These are phyloP conservation scores for Ariolimax columbianus DNA, from an alignment of 2,888 invertebrate genomes.

Conservation along the genomic window DNA sequence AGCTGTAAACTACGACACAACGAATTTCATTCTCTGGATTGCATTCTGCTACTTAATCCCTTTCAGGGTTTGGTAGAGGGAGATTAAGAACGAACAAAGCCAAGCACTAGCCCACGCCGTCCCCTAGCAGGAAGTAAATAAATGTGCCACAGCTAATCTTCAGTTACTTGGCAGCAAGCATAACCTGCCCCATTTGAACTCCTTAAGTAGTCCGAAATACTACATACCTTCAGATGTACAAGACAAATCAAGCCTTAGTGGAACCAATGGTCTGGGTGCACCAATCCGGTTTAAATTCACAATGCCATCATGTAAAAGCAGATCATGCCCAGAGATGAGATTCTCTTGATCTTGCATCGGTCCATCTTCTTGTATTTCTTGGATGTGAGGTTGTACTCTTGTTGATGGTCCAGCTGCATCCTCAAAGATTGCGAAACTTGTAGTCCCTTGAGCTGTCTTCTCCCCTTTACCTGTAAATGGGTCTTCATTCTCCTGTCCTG, in stretches of 20 bases:
- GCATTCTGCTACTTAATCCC: too few species aligned
- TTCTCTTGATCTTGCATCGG: constrained; percentile 48
- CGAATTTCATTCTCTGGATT: too few species aligned
- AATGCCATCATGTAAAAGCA: constrained; percentile 23
- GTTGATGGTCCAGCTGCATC: constrained; percentile 33
- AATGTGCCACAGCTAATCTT: too few species aligned
- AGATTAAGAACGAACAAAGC: too few species aligned
- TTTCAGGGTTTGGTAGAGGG: too few species aligned
- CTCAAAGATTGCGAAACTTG: constrained; percentile 42
- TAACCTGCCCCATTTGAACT: too few species aligned
- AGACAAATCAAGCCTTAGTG: neutral
- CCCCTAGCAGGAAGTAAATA: too few species aligned
- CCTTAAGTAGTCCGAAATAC: too few species aligned
- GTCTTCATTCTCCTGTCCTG: constrained; percentile 41
- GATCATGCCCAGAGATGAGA: constrained; percentile 12
- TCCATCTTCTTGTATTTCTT: constrained; percentile 1
- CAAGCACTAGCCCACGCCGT: too few species aligned
- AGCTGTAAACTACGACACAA: too few species aligned
- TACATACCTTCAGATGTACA: neutral
- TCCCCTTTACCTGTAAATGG: neutral
- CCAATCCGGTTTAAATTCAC: neutral
- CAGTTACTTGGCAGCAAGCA: too few species aligned
- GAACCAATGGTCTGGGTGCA: neutral
- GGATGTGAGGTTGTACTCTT: neutral
- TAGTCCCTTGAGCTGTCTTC: neutral